Conservation (phyloP, 2,797 vertebrate species). For the Anabacerthia variegaticeps region DNA sequence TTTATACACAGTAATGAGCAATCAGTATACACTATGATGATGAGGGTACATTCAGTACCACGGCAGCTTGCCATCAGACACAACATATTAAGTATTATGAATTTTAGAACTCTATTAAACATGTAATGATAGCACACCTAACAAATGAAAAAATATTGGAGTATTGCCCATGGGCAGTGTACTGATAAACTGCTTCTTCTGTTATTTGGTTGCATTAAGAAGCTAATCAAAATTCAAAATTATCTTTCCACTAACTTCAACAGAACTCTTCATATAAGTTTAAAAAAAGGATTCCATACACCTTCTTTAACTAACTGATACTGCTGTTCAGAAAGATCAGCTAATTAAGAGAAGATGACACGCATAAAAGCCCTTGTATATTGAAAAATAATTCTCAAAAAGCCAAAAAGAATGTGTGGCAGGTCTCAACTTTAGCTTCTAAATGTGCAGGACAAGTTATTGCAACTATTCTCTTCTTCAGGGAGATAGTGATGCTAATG, state of each 20-base stretch:
- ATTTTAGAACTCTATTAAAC: not conserved
- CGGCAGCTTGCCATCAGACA: not conserved
- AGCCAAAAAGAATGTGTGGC: no score
- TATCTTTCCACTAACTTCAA: not conserved
- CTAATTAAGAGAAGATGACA: not conserved
- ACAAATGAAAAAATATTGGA: not conserved
- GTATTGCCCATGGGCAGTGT: not conserved
- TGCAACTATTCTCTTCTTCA: not conserved
- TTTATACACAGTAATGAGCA: not conserved
- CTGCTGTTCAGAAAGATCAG: not conserved
- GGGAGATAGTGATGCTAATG: not conserved
- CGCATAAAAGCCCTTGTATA: not conserved
- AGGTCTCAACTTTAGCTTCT: not conserved
- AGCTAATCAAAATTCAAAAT: not conserved
- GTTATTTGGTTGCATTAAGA: not conserved
- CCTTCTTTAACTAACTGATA: not conserved
- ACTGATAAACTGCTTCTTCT: not conserved
- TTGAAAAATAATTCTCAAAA: not conserved
- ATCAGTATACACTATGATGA: not conserved
- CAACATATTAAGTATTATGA: not conserved
- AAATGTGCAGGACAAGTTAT: not conserved
- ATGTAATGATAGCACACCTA: not conserved
- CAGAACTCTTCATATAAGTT: not conserved
- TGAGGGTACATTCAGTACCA: not conserved
- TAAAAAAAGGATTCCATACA: not conserved